Percentiles rank a stretch among this genome's conserved stretches.
These are phyloP conservation scores for Axinella damicornis DNA, from an alignment of 37 sponge, comb jelly and placozoan species.

Conservation along the genomic window DNA sequence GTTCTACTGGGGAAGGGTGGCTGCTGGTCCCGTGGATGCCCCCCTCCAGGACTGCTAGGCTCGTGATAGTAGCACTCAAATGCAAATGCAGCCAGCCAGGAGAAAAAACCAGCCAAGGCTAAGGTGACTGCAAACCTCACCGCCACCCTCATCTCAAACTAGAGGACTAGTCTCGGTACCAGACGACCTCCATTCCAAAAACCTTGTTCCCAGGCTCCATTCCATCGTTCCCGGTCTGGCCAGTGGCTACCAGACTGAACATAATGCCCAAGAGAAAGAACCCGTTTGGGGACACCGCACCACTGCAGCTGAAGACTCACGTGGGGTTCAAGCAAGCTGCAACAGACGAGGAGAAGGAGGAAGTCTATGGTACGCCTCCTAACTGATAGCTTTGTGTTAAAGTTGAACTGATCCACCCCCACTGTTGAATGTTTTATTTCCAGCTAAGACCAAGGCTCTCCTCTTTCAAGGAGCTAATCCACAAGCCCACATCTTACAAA, in stretches of 20 bases:
- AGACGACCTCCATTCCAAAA: no score
- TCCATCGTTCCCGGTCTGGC: no score
- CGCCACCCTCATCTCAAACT: not conserved
- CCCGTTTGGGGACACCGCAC: slow-evolving; percentile 66
- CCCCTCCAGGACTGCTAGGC: not conserved
- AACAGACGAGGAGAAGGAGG: slow-evolving; percentile 54
- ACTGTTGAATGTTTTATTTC: not conserved
- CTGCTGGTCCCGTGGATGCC: not conserved
- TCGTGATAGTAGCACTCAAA: slow-evolving; percentile 28
- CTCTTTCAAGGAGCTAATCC: slow-evolving; percentile 16
- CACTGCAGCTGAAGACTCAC: slow-evolving; percentile 72
- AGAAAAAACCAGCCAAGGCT: slow-evolving; percentile 1
- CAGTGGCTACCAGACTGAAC: no score
- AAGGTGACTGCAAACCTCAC: slow-evolving; percentile 1
- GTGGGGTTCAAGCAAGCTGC: slow-evolving; percentile 71
- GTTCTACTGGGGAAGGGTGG: slow-evolving; percentile 56
- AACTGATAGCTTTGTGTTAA: no score
- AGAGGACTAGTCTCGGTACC: no score
- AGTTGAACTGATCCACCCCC: no score
- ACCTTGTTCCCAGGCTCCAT: no score
- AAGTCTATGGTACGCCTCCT: slow-evolving; percentile 75
- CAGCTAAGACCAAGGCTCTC: slow-evolving; percentile 22
- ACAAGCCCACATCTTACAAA: no score
- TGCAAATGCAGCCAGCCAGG: slow-evolving; percentile 37
- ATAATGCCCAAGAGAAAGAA: slow-evolving; percentile 72